Conservation (phyloP, 2,888 invertebrate species). For the Catocala nupta region DNA sequence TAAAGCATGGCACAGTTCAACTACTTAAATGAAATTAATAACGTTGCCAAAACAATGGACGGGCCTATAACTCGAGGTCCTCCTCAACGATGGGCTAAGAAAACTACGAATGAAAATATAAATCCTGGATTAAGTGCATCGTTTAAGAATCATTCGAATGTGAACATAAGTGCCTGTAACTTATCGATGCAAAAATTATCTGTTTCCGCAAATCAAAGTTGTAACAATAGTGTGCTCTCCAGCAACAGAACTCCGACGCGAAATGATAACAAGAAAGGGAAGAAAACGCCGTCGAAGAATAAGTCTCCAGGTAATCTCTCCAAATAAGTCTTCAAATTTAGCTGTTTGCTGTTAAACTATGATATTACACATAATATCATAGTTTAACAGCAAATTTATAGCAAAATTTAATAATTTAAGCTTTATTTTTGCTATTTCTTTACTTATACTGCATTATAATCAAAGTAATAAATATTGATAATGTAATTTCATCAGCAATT, state of each 20-base stretch:
- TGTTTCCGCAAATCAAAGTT: slow-evolving; percentile 87
- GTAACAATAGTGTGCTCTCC: slow-evolving; percentile 83
- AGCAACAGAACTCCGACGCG: slow-evolving; percentile 87
- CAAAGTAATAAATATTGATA: too few relatives aligned
- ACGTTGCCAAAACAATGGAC: slow-evolving; percentile 90
- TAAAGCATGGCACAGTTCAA: slow-evolving; percentile 92
- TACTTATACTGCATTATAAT: too few relatives aligned
- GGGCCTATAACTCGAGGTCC: slow-evolving; percentile 93
- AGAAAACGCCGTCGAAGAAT: slow-evolving; percentile 89
- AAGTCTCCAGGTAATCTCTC: slow-evolving; percentile 88
- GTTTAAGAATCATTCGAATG: slow-evolving; percentile 80
- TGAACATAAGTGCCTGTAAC: slow-evolving; percentile 88
- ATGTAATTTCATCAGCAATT: neutral
- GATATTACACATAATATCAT: too few relatives aligned
- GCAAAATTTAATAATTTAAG: too few relatives aligned
- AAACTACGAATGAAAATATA: slow-evolving; percentile 89
- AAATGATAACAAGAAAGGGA: slow-evolving; percentile 86
- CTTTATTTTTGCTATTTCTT: too few relatives aligned
- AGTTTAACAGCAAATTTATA: too few relatives aligned
- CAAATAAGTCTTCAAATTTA: neutral
- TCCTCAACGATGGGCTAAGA: slow-evolving; percentile 92
- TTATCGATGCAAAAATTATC: slow-evolving; percentile 89
- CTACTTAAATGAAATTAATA: slow-evolving; percentile 93
- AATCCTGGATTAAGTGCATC: slow-evolving; percentile 79
- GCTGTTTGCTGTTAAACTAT: too few relatives aligned